Evolutionary conservation across 2,113 vertebrate species (phyloP).

Genomic region (Stercorarius parasiticus): DNA sequence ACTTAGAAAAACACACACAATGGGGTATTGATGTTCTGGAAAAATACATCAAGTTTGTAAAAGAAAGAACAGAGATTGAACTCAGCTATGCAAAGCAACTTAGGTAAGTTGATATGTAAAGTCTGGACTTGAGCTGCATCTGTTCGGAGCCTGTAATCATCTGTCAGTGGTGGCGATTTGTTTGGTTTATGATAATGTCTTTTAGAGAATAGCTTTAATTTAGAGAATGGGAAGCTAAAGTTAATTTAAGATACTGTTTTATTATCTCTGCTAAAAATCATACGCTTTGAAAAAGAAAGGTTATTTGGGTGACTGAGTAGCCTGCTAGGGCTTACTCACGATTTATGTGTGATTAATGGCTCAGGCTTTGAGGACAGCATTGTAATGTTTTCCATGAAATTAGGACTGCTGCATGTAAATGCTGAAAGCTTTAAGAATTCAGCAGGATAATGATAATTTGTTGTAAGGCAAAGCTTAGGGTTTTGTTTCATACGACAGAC

Average conservation of each 20-base stretch:
- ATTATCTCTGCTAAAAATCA: not conserved
- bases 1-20: constrained; percentile 94
- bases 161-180: not conserved
- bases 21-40: constrained; percentile 95
- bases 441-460: not conserved
- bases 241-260: not conserved
- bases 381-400: constrained; percentile 21
- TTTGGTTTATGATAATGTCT: constrained; percentile 5
- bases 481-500: not conserved
- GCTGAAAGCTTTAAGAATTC: not conserved
- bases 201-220: not conserved
- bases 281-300: not conserved
- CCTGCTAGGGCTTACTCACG: not conserved
- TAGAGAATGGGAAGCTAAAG: not conserved
- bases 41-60: constrained; percentile 96
- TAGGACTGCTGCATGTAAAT: not conserved
- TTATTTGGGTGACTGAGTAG: not conserved
- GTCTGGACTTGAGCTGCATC: not conserved
- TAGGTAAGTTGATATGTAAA: constrained; percentile 82
- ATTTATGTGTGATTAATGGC: not conserved
- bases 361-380: not conserved
- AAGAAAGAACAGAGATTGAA: constrained; percentile 94
- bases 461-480: not conserved
- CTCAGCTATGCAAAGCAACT: constrained; percentile 98
- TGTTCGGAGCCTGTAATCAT: not conserved